Conservation (phyloP, 2,888 invertebrate genomes). For the Tenthredo notha region DNA sequence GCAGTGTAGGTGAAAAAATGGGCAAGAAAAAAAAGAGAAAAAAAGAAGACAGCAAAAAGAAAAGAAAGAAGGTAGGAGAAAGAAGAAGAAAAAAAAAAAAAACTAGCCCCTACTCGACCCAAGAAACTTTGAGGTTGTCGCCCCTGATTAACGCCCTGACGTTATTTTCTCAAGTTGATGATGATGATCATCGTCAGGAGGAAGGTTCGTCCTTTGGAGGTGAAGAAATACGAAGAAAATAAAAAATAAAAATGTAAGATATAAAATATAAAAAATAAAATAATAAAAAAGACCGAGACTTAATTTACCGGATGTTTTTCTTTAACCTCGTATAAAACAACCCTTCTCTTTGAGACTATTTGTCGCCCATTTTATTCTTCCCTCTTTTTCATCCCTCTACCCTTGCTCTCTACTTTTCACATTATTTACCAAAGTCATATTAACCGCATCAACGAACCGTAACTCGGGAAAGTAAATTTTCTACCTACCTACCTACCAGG, state of each 20-base stretch:
- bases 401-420: background rate
- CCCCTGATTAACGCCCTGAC: conserved; percentile 14
- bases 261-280: background rate
- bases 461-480: conserved; percentile 3
- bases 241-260: background rate
- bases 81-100: background rate
- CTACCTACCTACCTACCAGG: background rate
- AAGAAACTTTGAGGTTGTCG: background rate
- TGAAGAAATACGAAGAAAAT: background rate
- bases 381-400: background rate
- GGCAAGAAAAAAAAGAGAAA: background rate
- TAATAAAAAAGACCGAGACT: background rate
- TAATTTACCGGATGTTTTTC: conserved; percentile 3
- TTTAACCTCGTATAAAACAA: background rate
- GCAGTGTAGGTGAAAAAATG: background rate
- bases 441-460: conserved; percentile 12
- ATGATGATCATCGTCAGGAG: background rate
- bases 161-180: background rate
- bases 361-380: background rate
- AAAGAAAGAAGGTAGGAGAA: background rate
- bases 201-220: background rate
- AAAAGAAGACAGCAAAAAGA: background rate
- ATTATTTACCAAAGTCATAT: background rate
- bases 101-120: background rate
- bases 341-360: background rate